Conservation (phyloP, 2,888 invertebrate species). For the Lagria hirta region DNA sequence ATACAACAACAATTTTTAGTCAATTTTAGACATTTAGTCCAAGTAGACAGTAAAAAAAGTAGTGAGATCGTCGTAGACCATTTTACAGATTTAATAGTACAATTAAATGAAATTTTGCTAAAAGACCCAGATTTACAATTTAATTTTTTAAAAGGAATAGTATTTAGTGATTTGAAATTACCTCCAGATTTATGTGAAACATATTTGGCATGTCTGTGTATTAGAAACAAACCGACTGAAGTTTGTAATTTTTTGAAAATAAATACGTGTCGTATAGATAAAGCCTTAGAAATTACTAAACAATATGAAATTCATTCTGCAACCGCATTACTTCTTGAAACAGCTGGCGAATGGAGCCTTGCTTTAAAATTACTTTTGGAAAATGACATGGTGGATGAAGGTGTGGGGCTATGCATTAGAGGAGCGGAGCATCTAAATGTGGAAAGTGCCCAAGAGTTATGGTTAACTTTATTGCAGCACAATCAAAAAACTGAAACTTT, state of each 20-base stretch:
- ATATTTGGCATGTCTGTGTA: slow-evolving; percentile 66
- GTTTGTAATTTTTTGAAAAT: slow-evolving; percentile 53
- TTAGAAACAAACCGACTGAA: slow-evolving; percentile 56
- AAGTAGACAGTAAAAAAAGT: slow-evolving; percentile 63
- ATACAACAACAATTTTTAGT: slow-evolving; percentile 55
- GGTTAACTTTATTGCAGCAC: slow-evolving; percentile 57
- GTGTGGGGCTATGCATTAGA: slow-evolving; percentile 53
- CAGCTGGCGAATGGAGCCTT: slow-evolving; percentile 70
- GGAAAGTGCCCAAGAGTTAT: slow-evolving; percentile 55
- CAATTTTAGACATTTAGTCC: slow-evolving; percentile 58
- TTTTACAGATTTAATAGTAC: slow-evolving; percentile 55
- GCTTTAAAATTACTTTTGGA: slow-evolving; percentile 67
- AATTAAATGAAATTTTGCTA: slow-evolving; percentile 54
- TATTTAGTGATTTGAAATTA: slow-evolving; percentile 49
- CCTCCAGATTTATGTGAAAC: slow-evolving; percentile 59
- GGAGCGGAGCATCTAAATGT: slow-evolving; percentile 54
- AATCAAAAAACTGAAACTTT: slow-evolving; percentile 52
- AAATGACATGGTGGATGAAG: slow-evolving; percentile 47
- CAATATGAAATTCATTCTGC: slow-evolving; percentile 65
- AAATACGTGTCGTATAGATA: slow-evolving; percentile 62
- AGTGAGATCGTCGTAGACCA: slow-evolving; percentile 64
- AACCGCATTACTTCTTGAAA: slow-evolving; percentile 73
- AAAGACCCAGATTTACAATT: slow-evolving; percentile 55
- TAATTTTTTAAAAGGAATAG: slow-evolving; percentile 62
- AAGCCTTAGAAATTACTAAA: slow-evolving; percentile 65